phyloP scores from a whole-genome alignment of 1,140 invertebrate genomes.

The Philotrypesis tridentata region DNA sequence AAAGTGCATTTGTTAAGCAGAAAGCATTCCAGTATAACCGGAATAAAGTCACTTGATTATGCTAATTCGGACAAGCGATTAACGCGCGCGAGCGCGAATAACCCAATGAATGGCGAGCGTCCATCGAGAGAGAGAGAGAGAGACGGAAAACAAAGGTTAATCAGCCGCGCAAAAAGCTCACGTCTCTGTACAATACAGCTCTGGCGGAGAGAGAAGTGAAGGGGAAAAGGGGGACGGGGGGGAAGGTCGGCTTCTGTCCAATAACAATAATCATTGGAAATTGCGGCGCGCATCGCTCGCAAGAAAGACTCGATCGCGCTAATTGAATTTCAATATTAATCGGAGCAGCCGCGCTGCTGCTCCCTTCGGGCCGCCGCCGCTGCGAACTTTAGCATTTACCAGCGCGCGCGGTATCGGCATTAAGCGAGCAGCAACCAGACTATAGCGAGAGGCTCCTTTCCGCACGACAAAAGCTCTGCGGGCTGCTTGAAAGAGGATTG shows the following conservation, averaged over 20 bases:
- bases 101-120: background rate
- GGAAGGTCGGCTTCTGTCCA: background rate
- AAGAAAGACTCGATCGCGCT: constrained; percentile 30
- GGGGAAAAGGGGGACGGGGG: no score
- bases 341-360: constrained; percentile 18
- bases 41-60: background rate
- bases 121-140: background rate
- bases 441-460: background rate
- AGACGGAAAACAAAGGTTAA: background rate
- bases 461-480: background rate
- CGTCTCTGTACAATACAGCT: background rate
- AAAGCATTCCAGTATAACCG: background rate
- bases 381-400: background rate
- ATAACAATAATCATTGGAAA: constrained; percentile 25
- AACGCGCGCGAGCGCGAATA: background rate
- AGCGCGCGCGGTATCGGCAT: background rate
- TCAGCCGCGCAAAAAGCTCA: constrained; percentile 10
- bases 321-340: constrained; percentile 63
- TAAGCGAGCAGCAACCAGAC: background rate
- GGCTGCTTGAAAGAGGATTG: background rate
- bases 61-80: background rate
- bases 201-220: no score
- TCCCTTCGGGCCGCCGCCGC: background rate
- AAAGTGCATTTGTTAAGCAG: background rate
- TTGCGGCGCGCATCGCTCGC: background rate